Base-by-base conservation (phyloP, 2,113 vertebrate genomes). In the Perca schrenkii region DNA sequence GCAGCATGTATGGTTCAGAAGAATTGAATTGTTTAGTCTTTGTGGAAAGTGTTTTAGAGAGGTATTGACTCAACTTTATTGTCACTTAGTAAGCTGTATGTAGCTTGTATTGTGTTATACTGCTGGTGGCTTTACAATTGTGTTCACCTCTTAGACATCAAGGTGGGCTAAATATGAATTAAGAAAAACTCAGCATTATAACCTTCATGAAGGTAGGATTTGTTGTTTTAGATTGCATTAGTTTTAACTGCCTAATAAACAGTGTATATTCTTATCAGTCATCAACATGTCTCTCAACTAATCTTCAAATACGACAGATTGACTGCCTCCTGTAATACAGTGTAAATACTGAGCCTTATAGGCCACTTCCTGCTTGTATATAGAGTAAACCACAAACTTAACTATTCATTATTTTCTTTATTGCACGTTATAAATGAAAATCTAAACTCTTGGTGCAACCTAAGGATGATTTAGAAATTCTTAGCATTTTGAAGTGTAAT, bases 401-500 rank as follows among this genome's bases (percentile, higher is more conserved):
- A 49, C 25, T 16, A 50, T 62, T 61, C 12, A n/a, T 50, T 62
- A 0, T 10, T 52, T 65, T 25, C 17, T 21, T 73, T 25, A 40
- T 17, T 63, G 28, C 21, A 53, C 43, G 8, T 50, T 50, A 2
- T 15, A 25, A 74, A 36, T 25, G 28, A 57, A 40, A 70, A 21
- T 16, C 17, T 0, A 54, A 64, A 28, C 6, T 54, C 5, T 49
- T 81, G 5, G 15, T 54, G 19, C 14, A 15, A 10, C 25, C 53
- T 34, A 3, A 11, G 15, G 25, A 74, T 4, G 4, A 17, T 67
- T 14, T 16, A 54, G 15, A 47, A 5, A 6, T 28, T 36, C 21
- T 61, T 74, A 77, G 16, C 17, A 80, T 62, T 53, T 65, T 68
- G 12, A 77, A 53, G 36, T 74, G 22, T 49, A 56, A 34, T 67